phyloP scores from a whole-genome alignment of 2,888 invertebrate genomes.

The Cantharis lateralis region DNA sequence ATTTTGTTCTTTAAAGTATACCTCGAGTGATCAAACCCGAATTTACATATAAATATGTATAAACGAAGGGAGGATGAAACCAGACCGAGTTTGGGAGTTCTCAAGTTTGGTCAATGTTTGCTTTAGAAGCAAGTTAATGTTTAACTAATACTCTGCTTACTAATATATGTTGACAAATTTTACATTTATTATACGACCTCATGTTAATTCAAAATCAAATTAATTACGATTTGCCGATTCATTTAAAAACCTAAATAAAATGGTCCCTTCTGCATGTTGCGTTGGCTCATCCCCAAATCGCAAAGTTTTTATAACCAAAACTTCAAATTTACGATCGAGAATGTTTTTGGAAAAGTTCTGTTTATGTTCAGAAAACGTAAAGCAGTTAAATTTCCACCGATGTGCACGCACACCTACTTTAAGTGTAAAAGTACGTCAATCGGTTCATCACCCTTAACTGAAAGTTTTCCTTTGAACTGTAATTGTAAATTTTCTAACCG shows the following conservation, averaged over 20 bases:
- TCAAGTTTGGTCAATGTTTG: not conserved
- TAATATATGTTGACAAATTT: not conserved
- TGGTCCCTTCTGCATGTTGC: too few species aligned
- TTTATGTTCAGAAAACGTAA: not conserved
- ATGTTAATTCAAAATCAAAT: not conserved
- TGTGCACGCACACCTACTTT: not conserved
- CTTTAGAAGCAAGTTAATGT: not conserved
- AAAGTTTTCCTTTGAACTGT: not conserved
- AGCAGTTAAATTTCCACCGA: not conserved
- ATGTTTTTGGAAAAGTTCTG: not conserved
- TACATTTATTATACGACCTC: not conserved
- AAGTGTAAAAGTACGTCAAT: not conserved
- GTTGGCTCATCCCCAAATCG: not conserved
- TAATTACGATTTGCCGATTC: not conserved
- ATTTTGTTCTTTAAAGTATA: not conserved
- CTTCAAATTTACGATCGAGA: not conserved
- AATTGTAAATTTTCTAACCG: not conserved
- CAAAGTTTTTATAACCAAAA: not conserved
- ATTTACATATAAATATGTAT: not conserved
- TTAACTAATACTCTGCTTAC: not conserved
- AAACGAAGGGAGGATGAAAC: not conserved
- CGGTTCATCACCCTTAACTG: not conserved
- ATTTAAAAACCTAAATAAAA: not conserved
- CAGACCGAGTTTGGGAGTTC: not conserved
- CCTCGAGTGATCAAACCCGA: not conserved